Evolutionary conservation across 2,888 invertebrate species (phyloP).

Genomic region (Molanna angustata): DNA sequence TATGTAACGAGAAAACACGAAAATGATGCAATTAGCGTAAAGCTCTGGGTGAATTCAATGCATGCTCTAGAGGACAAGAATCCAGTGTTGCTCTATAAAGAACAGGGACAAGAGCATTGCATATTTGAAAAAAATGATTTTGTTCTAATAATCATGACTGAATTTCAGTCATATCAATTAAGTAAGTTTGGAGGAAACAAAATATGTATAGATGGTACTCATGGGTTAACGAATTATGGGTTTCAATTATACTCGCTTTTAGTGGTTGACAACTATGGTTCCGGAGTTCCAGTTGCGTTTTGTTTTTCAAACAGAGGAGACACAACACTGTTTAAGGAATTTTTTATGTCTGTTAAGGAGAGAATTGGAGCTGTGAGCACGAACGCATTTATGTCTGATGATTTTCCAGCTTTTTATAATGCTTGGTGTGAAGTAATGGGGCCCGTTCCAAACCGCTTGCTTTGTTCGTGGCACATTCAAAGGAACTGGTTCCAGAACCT

Average conservation of each 20-base stretch:
- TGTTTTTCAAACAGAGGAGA: constrained; percentile 1
- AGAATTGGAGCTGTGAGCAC: not conserved
- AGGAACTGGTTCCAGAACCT: not conserved
- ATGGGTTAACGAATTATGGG: too few species aligned
- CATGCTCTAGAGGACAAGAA: not conserved
- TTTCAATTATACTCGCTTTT: not conserved
- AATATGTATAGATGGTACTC: too few species aligned
- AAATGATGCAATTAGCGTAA: too few species aligned
- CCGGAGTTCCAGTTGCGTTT: not conserved
- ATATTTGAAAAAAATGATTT: too few species aligned
- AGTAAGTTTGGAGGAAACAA: too few species aligned
- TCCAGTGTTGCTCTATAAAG: too few species aligned
- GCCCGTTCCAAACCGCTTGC: not conserved
- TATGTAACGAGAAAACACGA: not conserved
- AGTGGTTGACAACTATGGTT: not conserved
- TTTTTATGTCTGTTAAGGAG: not conserved
- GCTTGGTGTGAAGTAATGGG: not conserved
- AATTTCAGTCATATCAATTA: too few species aligned
- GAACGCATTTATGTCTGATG: not conserved
- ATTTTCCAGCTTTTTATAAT: constrained; percentile 3
- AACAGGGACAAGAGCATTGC: too few species aligned
- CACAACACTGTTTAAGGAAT: not conserved
- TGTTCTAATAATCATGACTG: too few species aligned
- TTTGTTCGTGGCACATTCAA: not conserved
- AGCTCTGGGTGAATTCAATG: not conserved